Evolutionary conservation across 35 echinoderm and acorn worm species (phyloP).

Genomic region (Eucidaris tribuloides): DNA sequence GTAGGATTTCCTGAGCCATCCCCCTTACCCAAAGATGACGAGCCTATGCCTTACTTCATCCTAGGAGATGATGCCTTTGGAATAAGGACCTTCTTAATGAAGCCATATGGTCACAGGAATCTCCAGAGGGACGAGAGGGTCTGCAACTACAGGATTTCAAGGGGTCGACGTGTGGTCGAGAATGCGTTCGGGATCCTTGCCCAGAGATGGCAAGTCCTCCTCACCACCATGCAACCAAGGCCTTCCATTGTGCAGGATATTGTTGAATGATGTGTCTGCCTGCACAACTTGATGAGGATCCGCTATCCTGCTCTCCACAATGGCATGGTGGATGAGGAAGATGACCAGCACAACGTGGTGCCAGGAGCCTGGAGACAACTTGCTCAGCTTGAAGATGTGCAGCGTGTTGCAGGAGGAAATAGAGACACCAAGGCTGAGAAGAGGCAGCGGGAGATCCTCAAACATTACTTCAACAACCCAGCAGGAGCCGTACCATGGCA

Average conservation of each 20-base stretch:
- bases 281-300: conserved; percentile 53
- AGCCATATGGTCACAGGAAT: background rate
- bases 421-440: background rate
- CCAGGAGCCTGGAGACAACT: conserved; percentile 41
- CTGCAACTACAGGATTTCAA: background rate
- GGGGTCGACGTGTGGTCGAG: conserved; percentile 3
- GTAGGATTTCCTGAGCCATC: conserved; percentile 25
- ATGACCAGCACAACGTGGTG: conserved; percentile 35
- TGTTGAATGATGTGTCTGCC: too few relatives aligned
- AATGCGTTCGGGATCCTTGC: conserved; percentile 27
- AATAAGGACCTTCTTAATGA: conserved; percentile 23
- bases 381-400: conserved; percentile 1
- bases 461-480: background rate
- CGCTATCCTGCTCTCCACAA: conserved; percentile 12
- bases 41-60: conserved; percentile 7
- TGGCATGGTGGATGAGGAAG: background rate
- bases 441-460: background rate
- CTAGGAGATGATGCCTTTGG: conserved; percentile 17
- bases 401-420: background rate
- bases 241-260: background rate
- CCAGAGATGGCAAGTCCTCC: conserved; percentile 7
- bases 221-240: conserved; percentile 32
- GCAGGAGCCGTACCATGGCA: background rate
- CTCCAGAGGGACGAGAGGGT: background rate
- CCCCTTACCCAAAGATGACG: conserved; percentile 19